These are phyloP conservation scores for Amblyteles armatorius DNA, from an alignment of 2,888 invertebrate species.

Conservation along the genomic window DNA sequence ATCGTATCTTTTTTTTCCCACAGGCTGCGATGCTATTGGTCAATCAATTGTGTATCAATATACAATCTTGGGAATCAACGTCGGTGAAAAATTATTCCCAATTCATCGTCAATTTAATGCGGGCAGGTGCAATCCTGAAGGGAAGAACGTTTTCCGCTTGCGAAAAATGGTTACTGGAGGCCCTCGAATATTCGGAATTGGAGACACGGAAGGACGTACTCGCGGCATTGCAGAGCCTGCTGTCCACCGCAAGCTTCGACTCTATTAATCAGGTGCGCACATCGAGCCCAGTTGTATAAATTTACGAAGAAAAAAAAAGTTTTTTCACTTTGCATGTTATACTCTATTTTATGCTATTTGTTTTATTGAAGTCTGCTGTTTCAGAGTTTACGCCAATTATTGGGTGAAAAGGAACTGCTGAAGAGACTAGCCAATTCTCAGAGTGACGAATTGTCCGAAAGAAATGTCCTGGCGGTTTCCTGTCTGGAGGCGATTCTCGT, in stretches of 20 bases:
- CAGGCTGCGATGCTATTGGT: slow-evolving; percentile 76
- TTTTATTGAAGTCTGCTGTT: slow-evolving; percentile 32
- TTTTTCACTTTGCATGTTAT: slow-evolving; percentile 2
- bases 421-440: slow-evolving; percentile 69
- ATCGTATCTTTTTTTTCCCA: slow-evolving; percentile 48
- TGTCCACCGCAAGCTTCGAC: slow-evolving; percentile 73
- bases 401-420: slow-evolving; percentile 73
- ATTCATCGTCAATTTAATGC: slow-evolving; percentile 76
- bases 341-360: slow-evolving; percentile 16
- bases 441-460: slow-evolving; percentile 74
- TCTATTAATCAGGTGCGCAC: slow-evolving; percentile 73
- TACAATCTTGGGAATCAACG: slow-evolving; percentile 74
- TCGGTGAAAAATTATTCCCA: slow-evolving; percentile 76
- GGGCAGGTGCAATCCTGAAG: slow-evolving; percentile 72
- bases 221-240: slow-evolving; percentile 73
- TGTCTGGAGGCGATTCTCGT: slow-evolving; percentile 79
- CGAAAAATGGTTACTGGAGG: slow-evolving; percentile 77
- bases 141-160: slow-evolving; percentile 73
- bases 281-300: slow-evolving; percentile 2
- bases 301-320: slow-evolving; percentile 14
- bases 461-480: slow-evolving; percentile 74
- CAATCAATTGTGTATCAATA: slow-evolving; percentile 75
- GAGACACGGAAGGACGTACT: slow-evolving; percentile 71
- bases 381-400: slow-evolving; percentile 76
- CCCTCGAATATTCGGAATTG: slow-evolving; percentile 72